These are phyloP conservation scores for Onthophagus sagittarius DNA, from an alignment of 2,888 invertebrate genomes.

Conservation along the genomic window DNA sequence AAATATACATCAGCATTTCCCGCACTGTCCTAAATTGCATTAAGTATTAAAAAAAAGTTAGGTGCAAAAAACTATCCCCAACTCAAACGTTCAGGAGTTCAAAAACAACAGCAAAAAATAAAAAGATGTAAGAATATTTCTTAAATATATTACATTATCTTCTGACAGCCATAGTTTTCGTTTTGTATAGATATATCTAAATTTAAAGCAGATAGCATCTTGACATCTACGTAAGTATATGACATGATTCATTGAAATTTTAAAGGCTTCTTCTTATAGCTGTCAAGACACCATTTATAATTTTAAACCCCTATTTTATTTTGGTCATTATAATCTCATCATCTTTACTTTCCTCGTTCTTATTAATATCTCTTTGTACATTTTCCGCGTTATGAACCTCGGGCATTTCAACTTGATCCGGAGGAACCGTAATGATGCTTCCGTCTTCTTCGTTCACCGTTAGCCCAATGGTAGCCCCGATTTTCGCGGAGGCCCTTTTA, in stretches of 20 bases:
- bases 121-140: not conserved
- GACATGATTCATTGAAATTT: too few species aligned
- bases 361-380: not conserved
- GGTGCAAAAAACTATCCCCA: not conserved
- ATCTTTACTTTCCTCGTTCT: not conserved
- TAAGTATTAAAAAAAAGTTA: not conserved
- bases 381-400: conserved; percentile 31
- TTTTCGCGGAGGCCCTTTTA: conserved; percentile 77
- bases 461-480: conserved; percentile 80
- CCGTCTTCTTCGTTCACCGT: conserved; percentile 68
- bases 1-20: not conserved
- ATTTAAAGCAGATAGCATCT: too few species aligned
- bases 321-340: not conserved
- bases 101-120: not conserved
- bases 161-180: not conserved
- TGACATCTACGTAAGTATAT: too few species aligned
- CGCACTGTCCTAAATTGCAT: not conserved
- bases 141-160: not conserved
- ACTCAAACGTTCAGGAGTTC: not conserved
- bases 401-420: conserved; percentile 39
- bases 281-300: not conserved
- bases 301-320: not conserved
- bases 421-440: conserved; percentile 39
- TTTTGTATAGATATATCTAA: not conserved
- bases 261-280: not conserved